phyloP scores from a whole-genome alignment of 2,113 vertebrate species.

The Amia ocellicauda region DNA sequence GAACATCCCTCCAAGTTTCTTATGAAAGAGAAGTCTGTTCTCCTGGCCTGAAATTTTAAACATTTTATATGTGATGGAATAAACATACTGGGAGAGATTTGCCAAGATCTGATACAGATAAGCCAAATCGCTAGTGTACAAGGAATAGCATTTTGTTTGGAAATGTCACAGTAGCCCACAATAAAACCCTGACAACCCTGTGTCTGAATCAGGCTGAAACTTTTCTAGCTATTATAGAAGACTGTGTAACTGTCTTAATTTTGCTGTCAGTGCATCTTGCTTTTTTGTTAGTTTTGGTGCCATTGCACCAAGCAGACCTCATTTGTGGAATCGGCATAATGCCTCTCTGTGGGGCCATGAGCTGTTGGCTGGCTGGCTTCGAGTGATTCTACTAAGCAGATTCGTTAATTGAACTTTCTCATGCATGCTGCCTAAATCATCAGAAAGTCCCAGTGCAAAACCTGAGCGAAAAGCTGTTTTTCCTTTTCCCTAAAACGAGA shows the following conservation, averaged over 20 bases:
- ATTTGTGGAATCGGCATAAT: not conserved
- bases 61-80: too few species aligned
- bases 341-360: not conserved
- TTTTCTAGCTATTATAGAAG: not conserved
- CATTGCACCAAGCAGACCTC: not conserved
- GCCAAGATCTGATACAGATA: not conserved
- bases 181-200: not conserved
- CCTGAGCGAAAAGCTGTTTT: not conserved
- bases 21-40: too few species aligned
- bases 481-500: too few species aligned
- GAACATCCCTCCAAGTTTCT: too few species aligned
- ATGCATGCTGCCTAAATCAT: not conserved
- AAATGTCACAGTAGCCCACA: not conserved
- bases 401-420: conserved; percentile 1
- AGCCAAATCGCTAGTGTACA: not conserved
- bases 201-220: not conserved
- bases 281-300: not conserved
- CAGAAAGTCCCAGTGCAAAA: not conserved
- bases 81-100: not conserved
- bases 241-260: not conserved
- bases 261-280: not conserved
- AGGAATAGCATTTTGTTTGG: not conserved
- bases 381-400: not conserved
- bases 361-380: not conserved
- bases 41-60: too few species aligned